Evolutionary conservation across 2,113 vertebrate species (phyloP).

Genomic region (Callocephalon fimbriatum): DNA sequence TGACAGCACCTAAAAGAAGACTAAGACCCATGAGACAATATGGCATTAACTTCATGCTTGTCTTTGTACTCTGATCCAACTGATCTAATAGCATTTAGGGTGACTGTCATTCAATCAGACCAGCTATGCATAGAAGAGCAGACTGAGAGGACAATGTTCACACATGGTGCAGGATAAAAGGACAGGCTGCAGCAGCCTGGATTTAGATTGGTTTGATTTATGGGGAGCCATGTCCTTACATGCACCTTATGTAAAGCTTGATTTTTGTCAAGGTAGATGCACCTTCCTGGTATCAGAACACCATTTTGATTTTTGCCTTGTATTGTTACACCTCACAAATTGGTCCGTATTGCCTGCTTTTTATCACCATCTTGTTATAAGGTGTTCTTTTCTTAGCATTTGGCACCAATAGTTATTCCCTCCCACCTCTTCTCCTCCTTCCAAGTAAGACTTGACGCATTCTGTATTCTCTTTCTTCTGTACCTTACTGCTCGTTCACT

Average conservation of each 20-base stretch:
- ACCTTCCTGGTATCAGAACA: not conserved
- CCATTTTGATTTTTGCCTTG: not conserved
- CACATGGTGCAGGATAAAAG: not conserved
- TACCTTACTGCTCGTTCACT: not conserved
- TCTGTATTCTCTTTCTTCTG: not conserved
- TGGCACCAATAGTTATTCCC: not conserved
- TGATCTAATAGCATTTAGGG: not conserved
- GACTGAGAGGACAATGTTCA: not conserved
- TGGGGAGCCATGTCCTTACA: not conserved
- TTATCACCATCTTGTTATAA: not conserved
- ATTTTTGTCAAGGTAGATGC: not conserved
- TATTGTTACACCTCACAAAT: not conserved
- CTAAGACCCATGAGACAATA: not conserved
- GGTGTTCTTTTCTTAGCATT: not conserved
- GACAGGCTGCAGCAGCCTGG: not conserved
- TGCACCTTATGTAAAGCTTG: not conserved
- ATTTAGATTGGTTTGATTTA: not conserved
- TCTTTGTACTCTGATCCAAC: not conserved
- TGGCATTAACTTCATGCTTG: not conserved
- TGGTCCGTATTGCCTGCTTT: not conserved
- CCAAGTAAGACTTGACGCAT: not conserved
- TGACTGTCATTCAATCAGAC: not conserved
- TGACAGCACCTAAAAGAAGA: not conserved
- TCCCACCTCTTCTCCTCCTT: not conserved
- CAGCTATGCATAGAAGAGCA: rapidly evolving